Base-by-base conservation (phyloP, 2,888 invertebrate species). In the Gastracanthus pulcherrimus region DNA sequence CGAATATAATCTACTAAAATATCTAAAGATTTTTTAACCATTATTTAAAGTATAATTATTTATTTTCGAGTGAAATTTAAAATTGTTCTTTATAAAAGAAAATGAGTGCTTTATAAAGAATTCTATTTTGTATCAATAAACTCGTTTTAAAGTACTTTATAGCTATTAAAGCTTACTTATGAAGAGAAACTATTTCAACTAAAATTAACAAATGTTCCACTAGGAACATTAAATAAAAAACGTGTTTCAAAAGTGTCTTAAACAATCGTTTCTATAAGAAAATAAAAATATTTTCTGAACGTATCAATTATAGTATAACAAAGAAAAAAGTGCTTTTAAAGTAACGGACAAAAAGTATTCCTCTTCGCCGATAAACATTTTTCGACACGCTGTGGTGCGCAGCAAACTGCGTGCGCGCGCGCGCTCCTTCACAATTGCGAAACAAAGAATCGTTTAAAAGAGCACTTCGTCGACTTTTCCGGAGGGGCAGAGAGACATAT, bases 201-300 rank as follows among this genome's bases (percentile, higher is more conserved):
- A 62, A 74, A 58, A 71, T 23, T 36, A 36, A 29, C n/a, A 55
- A 41, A 13, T 23, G 11, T 76, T 5, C 16, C 11, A 16, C 9
- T 26, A 2, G 36, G 23, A 31, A 58, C 7, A 16, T 19, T 9
- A n/a, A 71, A 3, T 5, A n/a, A 58, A 66, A 62, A 74, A 55
- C 16, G 60, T 75, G 75, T 69, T 80, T 70, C 70, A 79, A 48
- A 83, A 79, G 78, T 80, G 79, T 83, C 75, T 78, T 80, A 81
- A 82, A 31, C 19, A 80, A 71, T 51, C 70, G 60, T 79, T 84
- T 82, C 55, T 76, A 19, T 51, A 45, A 48, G 74, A 75, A 72
- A 81, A 41, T 58, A 70, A 19, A 16, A 34, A 16, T 36, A 36
- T 62, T 74, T 58, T 60, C 66, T 36, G n/a, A 51, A 66, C 19